Evolutionary conservation across 2,888 invertebrate species (phyloP), one percentile per base, ranked within the genome.

Genomic region (Archips crataeganus): DNA sequence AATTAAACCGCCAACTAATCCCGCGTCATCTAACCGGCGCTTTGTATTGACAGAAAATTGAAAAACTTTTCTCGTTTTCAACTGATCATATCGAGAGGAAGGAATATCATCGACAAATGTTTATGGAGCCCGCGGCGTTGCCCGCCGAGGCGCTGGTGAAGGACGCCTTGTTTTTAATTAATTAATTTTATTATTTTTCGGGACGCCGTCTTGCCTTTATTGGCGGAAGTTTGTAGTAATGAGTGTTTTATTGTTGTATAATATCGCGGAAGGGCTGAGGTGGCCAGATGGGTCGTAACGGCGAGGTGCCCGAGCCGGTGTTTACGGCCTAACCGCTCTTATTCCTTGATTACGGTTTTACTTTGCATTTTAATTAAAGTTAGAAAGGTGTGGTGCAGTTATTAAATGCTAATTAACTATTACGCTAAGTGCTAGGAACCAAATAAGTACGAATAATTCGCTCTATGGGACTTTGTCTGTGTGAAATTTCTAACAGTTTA

Each of bases 191-290:
- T 94, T 92, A 93, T 94, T 93, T 90, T 89, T 86, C 87, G 83
- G 82, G 81, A 80, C 92, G 87, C 91, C 89, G 87, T 84, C 88
- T 94, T 93, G 94, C 88, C 90, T 90, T 93, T 93, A 94, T 92
- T 90, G 93, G 92, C 85, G 85, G 89, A 92, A 91, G 90, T 88
- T 90, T 88, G 90, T 87, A 90, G 92, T 91, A 93, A 94, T 94
- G 94, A 94, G 90, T 91, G 91, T 94, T 94, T 94, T 95, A 95
- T 95, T 94, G 91, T 95, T 92, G 91, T 94, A 92, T 94, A 93
- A 94, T 94, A 93, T 89, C 87, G 79, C 84, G 84, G 88, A 91
- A 92, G 92, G 92, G 93, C 92, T 92, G 92, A 89, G 90, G 88
- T 89, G 88, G 86, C 86, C 87, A 84, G 84, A 82, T 84, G 82